Evolutionary conservation across 2,797 vertebrate genomes (phyloP).

Genomic region (Phoxinus dragarum): DNA sequence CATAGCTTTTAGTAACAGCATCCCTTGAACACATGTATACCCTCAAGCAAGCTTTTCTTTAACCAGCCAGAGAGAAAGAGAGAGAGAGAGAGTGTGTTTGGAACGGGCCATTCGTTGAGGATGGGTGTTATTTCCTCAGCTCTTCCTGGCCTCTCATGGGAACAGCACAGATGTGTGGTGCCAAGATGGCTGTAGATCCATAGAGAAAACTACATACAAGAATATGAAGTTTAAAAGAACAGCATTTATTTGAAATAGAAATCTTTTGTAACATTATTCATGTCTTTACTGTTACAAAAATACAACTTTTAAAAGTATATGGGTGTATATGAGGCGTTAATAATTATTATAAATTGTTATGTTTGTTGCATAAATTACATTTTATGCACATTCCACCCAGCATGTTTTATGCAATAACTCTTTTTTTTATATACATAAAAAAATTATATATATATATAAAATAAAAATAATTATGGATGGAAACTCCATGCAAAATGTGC

Average conservation of each 20-base stretch:
- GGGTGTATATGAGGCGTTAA: too few relatives aligned
- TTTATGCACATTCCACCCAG: not conserved
- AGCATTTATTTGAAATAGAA: not conserved
- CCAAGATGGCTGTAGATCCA: constrained; percentile 29
- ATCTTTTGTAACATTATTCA: not conserved
- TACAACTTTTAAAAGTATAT: not conserved
- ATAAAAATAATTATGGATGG: not conserved
- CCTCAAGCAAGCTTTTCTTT: constrained; percentile 14
- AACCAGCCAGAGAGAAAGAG: constrained; percentile 16
- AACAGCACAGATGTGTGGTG: constrained; percentile 63
- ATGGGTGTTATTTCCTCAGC: constrained; percentile 80
- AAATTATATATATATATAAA: too few relatives aligned
- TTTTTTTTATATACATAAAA: too few relatives aligned
- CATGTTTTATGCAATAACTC: not conserved
- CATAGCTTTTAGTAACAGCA: not conserved
- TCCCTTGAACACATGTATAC: constrained; percentile 5
- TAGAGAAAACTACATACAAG: not conserved
- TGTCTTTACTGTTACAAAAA: not conserved
- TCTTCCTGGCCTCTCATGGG: constrained; percentile 72
- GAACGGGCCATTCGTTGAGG: constrained; percentile 72
- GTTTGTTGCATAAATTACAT: not conserved
- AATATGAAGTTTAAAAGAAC: not conserved
- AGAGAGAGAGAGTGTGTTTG: constrained; percentile 59
- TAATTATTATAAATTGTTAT: not conserved
- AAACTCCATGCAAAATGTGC: not conserved